A percentile compares a stretch with the other conserved stretches of the same genome.
phyloP scores from a whole-genome alignment of 2,797 vertebrate genomes.

The Myoxocephalus aenaeus region DNA sequence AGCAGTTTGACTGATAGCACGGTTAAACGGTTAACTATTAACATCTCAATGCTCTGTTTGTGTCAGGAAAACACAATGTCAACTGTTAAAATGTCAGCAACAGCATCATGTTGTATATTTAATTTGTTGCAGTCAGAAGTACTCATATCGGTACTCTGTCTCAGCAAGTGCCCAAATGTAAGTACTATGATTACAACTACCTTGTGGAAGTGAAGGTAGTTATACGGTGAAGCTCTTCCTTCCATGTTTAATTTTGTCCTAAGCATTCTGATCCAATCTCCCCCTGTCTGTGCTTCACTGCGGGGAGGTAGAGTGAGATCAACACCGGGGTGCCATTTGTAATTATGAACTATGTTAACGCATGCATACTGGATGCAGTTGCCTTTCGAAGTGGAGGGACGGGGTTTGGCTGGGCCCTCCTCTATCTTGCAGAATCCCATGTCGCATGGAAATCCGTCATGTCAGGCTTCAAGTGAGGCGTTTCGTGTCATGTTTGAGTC shows the following conservation, averaged over 20 bases:
- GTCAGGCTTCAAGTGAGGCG: too few relatives aligned
- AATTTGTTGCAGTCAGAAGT: background rate
- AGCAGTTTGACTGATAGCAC: too few relatives aligned
- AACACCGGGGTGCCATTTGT: background rate
- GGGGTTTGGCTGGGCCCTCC: background rate
- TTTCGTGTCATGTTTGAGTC: too few relatives aligned
- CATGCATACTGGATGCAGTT: constrained; percentile 3
- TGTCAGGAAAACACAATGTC: too few relatives aligned
- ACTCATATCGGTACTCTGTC: too few relatives aligned
- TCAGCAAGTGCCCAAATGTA: background rate
- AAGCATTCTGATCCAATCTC: background rate
- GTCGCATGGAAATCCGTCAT: too few relatives aligned
- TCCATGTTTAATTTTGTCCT: constrained; percentile 19
- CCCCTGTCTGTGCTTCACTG: background rate
- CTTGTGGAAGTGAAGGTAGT: background rate
- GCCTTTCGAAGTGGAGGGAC: background rate
- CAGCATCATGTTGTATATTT: too few relatives aligned
- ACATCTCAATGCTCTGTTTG: too few relatives aligned
- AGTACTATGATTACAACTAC: constrained; percentile 1
- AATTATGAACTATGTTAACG: constrained; percentile 33
- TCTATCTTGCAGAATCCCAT: too few relatives aligned
- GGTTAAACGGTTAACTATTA: too few relatives aligned
- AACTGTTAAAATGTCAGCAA: too few relatives aligned
- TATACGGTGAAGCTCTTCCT: background rate
- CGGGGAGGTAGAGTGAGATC: constrained; percentile 5